Conservation (phyloP, 1,140 invertebrate species). For the Ganaspis sp. region DNA sequence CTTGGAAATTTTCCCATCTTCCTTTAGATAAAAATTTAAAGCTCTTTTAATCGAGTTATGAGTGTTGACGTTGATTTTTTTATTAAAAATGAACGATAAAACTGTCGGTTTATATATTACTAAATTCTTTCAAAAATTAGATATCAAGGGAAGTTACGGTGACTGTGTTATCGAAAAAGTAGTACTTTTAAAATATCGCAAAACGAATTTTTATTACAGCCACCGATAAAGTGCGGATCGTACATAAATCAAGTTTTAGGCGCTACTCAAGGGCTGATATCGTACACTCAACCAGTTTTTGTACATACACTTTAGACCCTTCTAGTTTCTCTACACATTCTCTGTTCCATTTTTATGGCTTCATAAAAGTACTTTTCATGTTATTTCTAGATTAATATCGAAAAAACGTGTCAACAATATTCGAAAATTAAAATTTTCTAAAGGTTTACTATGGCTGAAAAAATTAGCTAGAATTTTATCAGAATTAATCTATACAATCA, state of each 20-base stretch:
- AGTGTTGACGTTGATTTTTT: not conserved
- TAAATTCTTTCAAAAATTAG: not conserved
- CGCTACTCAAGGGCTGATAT: not conserved
- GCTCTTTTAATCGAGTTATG: not conserved
- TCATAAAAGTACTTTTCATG: too few relatives aligned
- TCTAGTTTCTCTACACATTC: too few relatives aligned
- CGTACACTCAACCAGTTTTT: not conserved
- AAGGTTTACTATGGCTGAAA: too few relatives aligned
- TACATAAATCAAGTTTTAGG: slow-evolving; percentile 53
- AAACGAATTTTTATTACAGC: slow-evolving; percentile 38
- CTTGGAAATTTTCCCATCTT: too few relatives aligned
- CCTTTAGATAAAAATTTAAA: not conserved
- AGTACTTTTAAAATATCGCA: slow-evolving; percentile 3
- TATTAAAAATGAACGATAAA: not conserved
- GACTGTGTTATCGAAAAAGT: not conserved
- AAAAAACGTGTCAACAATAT: too few relatives aligned
- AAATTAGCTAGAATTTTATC: too few relatives aligned
- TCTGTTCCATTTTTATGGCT: too few relatives aligned
- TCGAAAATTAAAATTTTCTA: too few relatives aligned
- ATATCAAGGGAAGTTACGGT: not conserved
- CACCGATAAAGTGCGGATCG: slow-evolving; percentile 38
- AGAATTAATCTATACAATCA: too few relatives aligned
- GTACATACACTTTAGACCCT: not conserved
- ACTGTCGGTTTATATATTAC: not conserved
- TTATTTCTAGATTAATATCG: too few relatives aligned